These are phyloP conservation scores for Penelope pileata DNA, from an alignment of 2,113 vertebrate species.

Conservation along the genomic window DNA sequence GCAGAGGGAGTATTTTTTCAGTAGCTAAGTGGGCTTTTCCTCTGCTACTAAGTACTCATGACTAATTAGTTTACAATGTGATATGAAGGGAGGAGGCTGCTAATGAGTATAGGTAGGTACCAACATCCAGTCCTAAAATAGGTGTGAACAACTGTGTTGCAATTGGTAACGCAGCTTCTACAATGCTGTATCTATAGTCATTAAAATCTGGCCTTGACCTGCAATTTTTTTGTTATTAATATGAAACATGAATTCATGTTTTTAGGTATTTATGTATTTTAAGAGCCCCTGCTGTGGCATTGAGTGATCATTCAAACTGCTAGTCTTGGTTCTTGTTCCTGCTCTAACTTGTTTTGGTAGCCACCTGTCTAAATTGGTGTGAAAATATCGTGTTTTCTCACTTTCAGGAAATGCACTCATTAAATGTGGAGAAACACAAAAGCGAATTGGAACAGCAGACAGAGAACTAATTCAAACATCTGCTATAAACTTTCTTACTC, in stretches of 20 bases:
- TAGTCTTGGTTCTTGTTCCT: neutral
- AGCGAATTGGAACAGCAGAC: constrained; percentile 93
- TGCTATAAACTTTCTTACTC: constrained; percentile 97
- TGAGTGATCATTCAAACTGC: neutral
- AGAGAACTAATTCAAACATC: constrained; percentile 93
- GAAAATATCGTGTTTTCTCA: neutral
- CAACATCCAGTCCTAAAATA: neutral
- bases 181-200: neutral
- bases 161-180: neutral
- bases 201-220: neutral
- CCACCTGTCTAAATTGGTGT: neutral
- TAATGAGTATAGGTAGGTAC: neutral
- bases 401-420: constrained; percentile 93
- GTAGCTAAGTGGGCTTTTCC: neutral
- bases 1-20: neutral
- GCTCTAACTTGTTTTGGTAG: constrained; percentile 7
- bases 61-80: neutral
- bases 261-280: neutral
- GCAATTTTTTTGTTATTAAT: neutral
- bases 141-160: neutral
- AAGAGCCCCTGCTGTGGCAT: neutral
- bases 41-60: neutral
- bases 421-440: constrained; percentile 97
- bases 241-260: neutral
- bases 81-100: neutral